phyloP scores from a whole-genome alignment of 2,113 vertebrate species.

The Boulengeromyrus knoepffleri region DNA sequence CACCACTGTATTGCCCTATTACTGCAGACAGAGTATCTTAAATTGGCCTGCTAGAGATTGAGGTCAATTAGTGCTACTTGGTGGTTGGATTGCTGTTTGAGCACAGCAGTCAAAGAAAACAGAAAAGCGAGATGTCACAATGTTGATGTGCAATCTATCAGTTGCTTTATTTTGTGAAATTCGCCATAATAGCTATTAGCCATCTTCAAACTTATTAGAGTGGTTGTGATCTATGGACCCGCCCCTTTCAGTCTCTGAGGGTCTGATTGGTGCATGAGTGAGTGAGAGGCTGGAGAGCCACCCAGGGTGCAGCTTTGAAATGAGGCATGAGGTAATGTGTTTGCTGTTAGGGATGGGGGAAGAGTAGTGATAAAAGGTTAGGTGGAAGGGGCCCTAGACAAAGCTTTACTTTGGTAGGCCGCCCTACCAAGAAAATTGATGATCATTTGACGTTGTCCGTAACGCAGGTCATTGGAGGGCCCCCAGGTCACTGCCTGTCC shows the following conservation, averaged over 20 bases:
- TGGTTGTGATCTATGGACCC: not conserved
- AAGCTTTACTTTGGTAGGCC: slow-evolving; percentile 51
- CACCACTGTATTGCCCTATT: not conserved
- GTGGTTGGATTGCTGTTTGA: not conserved
- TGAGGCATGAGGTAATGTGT: not conserved
- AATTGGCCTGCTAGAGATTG: not conserved
- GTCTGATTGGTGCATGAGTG: not conserved
- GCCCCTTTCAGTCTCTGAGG: not conserved
- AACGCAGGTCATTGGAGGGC: not conserved
- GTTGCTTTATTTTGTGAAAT: not conserved
- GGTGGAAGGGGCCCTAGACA: slow-evolving; percentile 38
- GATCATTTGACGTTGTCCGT: slow-evolving; percentile 44
- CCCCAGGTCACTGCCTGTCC: not conserved
- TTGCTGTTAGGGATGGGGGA: slow-evolving; percentile 32
- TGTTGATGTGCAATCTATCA: not conserved
- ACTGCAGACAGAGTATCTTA: not conserved
- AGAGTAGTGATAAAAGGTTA: slow-evolving; percentile 30
- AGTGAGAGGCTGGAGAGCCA: not conserved
- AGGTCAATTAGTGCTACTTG: not conserved
- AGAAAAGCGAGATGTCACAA: not conserved
- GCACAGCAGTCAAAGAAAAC: not conserved
- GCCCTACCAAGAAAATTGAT: slow-evolving; percentile 24
- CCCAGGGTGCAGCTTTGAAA: slow-evolving; percentile 3
- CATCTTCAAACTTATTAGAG: not conserved
- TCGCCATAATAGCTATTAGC: not conserved